Conservation (phyloP, 2,888 invertebrate species). For the Tipula confusa region DNA sequence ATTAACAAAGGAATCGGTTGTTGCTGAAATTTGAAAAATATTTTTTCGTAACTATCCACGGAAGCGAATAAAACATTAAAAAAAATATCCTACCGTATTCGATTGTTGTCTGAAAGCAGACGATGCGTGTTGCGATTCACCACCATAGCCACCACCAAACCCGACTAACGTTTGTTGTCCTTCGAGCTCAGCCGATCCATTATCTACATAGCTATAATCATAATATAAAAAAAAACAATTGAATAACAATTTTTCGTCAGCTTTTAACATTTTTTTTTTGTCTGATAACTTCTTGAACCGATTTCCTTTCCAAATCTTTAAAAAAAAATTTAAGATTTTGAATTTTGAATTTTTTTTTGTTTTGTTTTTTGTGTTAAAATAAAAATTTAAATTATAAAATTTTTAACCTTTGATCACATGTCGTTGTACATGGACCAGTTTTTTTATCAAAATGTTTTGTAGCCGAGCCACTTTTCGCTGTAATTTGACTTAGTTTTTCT, state of each 20-base stretch:
- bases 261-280: background rate
- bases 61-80: no score
- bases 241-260: background rate
- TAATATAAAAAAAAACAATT: background rate
- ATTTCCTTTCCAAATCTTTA: slow-evolving; percentile 3
- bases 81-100: background rate
- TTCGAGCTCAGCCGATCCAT: background rate
- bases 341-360: background rate
- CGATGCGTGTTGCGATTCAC: background rate
- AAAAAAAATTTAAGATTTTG: slow-evolving; percentile 5
- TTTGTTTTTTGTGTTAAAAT: no score
- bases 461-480: background rate
- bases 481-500: slow-evolving; percentile 36
- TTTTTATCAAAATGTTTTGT: background rate
- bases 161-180: background rate
- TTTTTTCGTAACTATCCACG: background rate
- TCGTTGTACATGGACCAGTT: slow-evolving; percentile 26
- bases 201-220: background rate
- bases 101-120: background rate
- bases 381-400: background rate
- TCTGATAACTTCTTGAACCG: slow-evolving; percentile 4
- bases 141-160: background rate
- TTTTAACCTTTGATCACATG: slow-evolving; percentile 27
- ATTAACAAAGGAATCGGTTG: background rate
- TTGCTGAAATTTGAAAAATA: background rate